phyloP scores from a whole-genome alignment of 2,113 vertebrate species.

The Carollia perspicillata region DNA sequence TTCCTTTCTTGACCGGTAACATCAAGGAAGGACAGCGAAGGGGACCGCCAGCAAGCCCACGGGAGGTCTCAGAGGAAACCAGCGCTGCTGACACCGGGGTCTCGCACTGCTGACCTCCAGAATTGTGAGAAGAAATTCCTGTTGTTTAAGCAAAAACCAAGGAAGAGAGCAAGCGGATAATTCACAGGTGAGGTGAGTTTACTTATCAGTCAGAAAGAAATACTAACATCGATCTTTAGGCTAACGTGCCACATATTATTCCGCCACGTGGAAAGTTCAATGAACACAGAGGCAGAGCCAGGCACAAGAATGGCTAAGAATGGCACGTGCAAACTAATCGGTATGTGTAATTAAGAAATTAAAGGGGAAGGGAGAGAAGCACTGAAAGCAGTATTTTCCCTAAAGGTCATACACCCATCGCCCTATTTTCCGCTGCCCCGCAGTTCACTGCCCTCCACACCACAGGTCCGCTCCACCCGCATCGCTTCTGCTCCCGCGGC shows the following conservation, averaged over 20 bases:
- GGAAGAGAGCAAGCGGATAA: neutral
- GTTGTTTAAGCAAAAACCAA: neutral
- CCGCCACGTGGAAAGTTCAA: constrained; percentile 1
- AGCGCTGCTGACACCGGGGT: too few species aligned
- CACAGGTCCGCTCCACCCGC: neutral
- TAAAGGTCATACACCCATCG: neutral
- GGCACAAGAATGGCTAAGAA: neutral
- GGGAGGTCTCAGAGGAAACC: too few species aligned
- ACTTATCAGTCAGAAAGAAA: constrained; percentile 31
- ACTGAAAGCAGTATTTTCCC: neutral
- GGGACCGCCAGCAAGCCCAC: too few species aligned
- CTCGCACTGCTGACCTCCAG: too few species aligned
- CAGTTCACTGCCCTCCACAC: neutral
- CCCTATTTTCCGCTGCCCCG: neutral
- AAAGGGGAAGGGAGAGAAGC: neutral
- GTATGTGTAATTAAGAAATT: constrained; percentile 32
- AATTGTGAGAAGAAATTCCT: too few species aligned
- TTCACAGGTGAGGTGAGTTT: neutral
- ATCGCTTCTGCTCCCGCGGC: neutral
- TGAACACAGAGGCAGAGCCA: neutral
- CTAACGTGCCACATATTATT: neutral
- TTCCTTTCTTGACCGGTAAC: neutral
- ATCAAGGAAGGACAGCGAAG: neutral
- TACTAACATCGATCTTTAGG: neutral
- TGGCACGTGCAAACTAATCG: neutral